These are phyloP conservation scores for Wasmannia auropunctata DNA, from an alignment of 1,140 invertebrate species.

Conservation along the genomic window DNA sequence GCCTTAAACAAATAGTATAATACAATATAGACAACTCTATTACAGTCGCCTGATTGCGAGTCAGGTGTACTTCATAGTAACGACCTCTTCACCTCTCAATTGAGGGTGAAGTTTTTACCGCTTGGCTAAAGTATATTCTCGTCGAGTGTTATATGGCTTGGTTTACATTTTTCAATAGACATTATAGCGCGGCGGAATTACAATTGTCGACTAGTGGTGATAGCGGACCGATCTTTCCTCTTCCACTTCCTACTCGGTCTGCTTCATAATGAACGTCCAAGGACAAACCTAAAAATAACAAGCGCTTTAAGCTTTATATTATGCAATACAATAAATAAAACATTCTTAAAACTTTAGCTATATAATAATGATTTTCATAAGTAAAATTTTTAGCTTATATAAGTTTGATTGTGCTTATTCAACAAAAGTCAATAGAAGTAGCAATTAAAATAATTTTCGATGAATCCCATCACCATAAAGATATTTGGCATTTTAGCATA, in stretches of 20 bases:
- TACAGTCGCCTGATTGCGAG: slow-evolving; percentile 60
- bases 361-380: not conserved
- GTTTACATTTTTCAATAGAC: slow-evolving; percentile 67
- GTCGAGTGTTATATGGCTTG: slow-evolving; percentile 24
- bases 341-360: not conserved
- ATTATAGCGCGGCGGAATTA: slow-evolving; percentile 89
- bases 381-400: not conserved
- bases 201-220: slow-evolving; percentile 92
- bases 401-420: not conserved
- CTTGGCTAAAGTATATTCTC: slow-evolving; percentile 61
- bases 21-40: slow-evolving; percentile 74
- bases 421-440: slow-evolving; percentile 6
- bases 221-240: slow-evolving; percentile 90
- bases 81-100: slow-evolving; percentile 53
- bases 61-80: slow-evolving; percentile 66
- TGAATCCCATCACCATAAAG: slow-evolving; percentile 83
- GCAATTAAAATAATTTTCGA: slow-evolving; percentile 18
- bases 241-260: slow-evolving; percentile 88
- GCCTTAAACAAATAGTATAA: slow-evolving; percentile 74
- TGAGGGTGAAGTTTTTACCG: slow-evolving; percentile 53
- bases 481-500: slow-evolving; percentile 81
- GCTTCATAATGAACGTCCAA: slow-evolving; percentile 92
- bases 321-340: not conserved
- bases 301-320: not conserved
- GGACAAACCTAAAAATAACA: slow-evolving; percentile 87